Evolutionary conservation across 2,113 vertebrate genomes (phyloP), one percentile per base, ranked within the genome.

Genomic region (Dasyprocta punctata): DNA sequence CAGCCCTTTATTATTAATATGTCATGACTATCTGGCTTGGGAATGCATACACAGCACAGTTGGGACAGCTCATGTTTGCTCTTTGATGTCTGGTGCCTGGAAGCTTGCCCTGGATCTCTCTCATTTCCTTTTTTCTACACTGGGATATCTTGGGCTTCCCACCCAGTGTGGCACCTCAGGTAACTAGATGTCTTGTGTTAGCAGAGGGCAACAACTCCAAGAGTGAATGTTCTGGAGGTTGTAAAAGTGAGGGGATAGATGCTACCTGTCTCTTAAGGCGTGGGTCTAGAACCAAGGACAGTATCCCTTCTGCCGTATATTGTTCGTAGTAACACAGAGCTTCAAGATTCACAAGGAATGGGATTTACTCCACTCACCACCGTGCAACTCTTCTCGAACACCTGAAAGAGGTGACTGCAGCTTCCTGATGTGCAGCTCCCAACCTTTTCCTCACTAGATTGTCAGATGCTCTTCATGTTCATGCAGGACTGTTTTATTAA

Each of bases 391-490:
- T 47, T 19, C n/a, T 22, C 9, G 22, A 61, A 11, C 14, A 24
- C 33, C 44, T 11, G 56, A 3, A 52, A 88, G 60, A 13, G 78
- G 26, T 13, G 41, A n/a, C 49, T 22, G 10, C 67, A 47, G 12
- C 24, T n/a, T 30, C 38, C 24, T 17, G 7, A 4, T 3, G 5
- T 6, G 1, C 1, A 11, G 0, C 7, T 1, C 28, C 54, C 33
- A 33, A 28, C n/a, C 0, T 41, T 33, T 28, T 52, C 77, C 47
- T 85, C 24, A 3, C 60, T 0, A 14, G 36, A 7, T 67, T 52
- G 52, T 52, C 36, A 67, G 49, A 19, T 82, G 36, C 19, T n/a
- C 33, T 47, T 89, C 44, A 20, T 1, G 8, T 38, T 67, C 22
- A 28, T 11, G 58, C 63, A 33, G 47, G 65, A 26, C 44, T 0